Base-by-base conservation (phyloP, 2,797 vertebrate genomes). In the Nyctibius grandis region DNA sequence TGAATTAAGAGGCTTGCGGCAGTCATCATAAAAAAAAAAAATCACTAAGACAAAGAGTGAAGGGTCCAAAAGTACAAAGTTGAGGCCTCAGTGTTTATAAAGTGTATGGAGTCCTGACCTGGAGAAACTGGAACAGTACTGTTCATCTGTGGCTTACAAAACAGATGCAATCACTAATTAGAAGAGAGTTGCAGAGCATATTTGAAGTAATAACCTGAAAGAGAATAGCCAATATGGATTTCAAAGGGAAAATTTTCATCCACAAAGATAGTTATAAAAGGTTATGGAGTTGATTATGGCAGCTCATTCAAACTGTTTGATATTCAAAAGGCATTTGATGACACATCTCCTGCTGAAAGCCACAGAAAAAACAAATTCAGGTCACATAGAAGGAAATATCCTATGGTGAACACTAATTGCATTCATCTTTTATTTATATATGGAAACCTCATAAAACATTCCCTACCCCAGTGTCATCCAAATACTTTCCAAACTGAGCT, bases 391-490 rank as follows among this genome's bases (percentile, higher is more conserved):
- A 87, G 56, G 91, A 92, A 95, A 88, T 77, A 68, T 91, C 90
- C 92, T 92, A 92, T 82, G 91, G 89, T 95, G 94, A 96, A 70
- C 68, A 80, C 77, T 97, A 96, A 97, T 95, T 95, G 88, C 91
- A 84, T 92, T 94, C 85, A 96, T 96, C 84, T 93, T 96, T 97
- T 93, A 96, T 96, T 93, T 95, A 95, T 91, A 54, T 60, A 56
- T 85, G 84, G 86, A 93, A 95, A 91, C 65, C 54, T 96, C 91
- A 92, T 80, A 88, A 92, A 92, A 77, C 73, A 86, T 95, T 95
- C 61, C 53, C 82, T 83, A 89, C 54, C 9, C 73, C 31, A 84
- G 64, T 87, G 80, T 70, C 80, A 91, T 89, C 78, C 85, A 84
- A 90, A 89, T 69, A 82, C 70, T 94, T 90, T 74, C 69, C 80